Evolutionary conservation across 2,888 invertebrate genomes (phyloP).

Genomic region (Cephus sareptanus): DNA sequence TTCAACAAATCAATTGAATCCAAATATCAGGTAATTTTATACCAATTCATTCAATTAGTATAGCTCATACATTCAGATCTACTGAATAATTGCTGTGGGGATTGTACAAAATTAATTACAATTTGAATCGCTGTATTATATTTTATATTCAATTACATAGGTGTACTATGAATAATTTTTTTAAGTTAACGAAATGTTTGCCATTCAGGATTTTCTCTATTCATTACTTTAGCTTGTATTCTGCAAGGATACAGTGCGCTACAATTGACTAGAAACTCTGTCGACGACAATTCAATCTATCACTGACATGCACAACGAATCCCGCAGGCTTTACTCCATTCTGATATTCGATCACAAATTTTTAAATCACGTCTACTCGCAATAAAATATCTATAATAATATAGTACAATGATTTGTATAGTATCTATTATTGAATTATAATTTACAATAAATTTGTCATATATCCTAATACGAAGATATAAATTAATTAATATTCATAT

Average conservation of each 20-base stretch:
- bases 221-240: background rate
- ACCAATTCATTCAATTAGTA: background rate
- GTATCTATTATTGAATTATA: background rate
- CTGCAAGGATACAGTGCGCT: background rate
- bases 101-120: no score
- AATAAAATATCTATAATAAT: background rate
- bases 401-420: background rate
- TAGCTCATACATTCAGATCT: background rate
- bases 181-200: background rate
- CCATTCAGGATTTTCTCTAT: background rate
- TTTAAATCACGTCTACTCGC: background rate
- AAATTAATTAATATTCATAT: background rate
- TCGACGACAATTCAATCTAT: conserved; percentile 19
- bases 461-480: background rate
- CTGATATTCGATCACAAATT: conserved; percentile 6
- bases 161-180: background rate
- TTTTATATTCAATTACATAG: background rate
- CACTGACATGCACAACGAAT: conserved; percentile 9
- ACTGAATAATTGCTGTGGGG: no score
- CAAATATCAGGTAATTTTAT: background rate
- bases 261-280: conserved; percentile 16
- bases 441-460: background rate
- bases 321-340: conserved; percentile 9
- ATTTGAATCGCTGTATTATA: no score
- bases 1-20: background rate